A percentile compares a stretch with the other conserved stretches of the same genome.
phyloP scores from a whole-genome alignment of 2,888 invertebrate genomes.

The Amphipyra tragopoginis region DNA sequence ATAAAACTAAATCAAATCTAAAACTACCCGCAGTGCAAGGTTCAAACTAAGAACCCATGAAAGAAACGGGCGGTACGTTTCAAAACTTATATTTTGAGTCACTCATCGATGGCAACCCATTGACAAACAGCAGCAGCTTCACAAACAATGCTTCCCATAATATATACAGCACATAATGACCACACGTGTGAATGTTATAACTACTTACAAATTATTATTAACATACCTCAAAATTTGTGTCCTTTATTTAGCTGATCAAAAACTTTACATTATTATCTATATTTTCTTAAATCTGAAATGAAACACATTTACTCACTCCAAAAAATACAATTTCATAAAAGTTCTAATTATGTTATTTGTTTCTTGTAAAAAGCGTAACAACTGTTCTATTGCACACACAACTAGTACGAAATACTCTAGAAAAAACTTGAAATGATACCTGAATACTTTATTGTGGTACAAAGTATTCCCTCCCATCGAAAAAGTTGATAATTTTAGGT shows the following conservation, averaged over 20 bases:
- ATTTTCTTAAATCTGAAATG: slow-evolving; percentile 4
- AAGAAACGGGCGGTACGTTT: slow-evolving; percentile 42
- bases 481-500: slow-evolving; percentile 46
- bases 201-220: slow-evolving; percentile 9
- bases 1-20: slow-evolving; percentile 46
- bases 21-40: slow-evolving; percentile 44
- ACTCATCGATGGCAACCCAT: slow-evolving; percentile 52
- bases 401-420: too few relatives aligned
- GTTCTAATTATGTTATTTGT: neutral
- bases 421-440: neutral
- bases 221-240: slow-evolving; percentile 21
- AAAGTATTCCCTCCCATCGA: slow-evolving; percentile 16
- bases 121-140: slow-evolving; percentile 50
- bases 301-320: slow-evolving; percentile 1
- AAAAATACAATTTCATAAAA: neutral
- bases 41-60: slow-evolving; percentile 34
- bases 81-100: slow-evolving; percentile 40
- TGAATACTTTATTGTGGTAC: slow-evolving; percentile 8
- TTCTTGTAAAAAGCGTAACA: neutral
- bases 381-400: neutral
- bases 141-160: slow-evolving; percentile 58
- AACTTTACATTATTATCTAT: slow-evolving; percentile 10
- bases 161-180: slow-evolving; percentile 49
- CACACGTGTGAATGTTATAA: slow-evolving; percentile 48
- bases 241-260: slow-evolving; percentile 19